Conservation (phyloP, 2,113 vertebrate genomes). For the Mohoua ochrocephala region DNA sequence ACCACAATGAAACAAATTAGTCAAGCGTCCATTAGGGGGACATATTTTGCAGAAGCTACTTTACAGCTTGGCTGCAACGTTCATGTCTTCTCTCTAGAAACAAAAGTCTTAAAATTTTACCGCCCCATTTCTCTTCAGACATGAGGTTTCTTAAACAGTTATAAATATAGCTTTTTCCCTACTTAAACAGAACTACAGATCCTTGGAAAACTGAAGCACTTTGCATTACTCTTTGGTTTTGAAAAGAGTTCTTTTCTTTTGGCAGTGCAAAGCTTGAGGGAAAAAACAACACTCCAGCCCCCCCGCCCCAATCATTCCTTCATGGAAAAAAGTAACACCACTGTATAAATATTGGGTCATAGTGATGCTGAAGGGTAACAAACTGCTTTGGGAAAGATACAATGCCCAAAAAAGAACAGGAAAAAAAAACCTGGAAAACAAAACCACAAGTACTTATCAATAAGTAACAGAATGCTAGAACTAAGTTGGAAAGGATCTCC, state of each 20-base stretch:
- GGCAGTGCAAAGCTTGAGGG: background rate
- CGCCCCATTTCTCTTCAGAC: background rate
- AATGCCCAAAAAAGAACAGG: background rate
- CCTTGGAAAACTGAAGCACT: background rate
- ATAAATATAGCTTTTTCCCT: background rate
- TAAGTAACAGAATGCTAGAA: background rate
- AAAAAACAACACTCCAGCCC: background rate
- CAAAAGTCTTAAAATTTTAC: background rate
- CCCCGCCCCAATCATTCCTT: accelerated
- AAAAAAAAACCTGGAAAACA: background rate
- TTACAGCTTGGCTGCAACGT: background rate
- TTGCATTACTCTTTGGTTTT: background rate
- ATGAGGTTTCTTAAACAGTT: background rate
- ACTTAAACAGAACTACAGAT: background rate
- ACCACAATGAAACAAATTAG: background rate
- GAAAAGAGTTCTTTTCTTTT: background rate
- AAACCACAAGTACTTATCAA: background rate
- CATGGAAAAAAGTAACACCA: background rate
- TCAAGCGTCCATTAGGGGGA: background rate
- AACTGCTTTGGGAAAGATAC: background rate
- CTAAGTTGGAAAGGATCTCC: background rate
- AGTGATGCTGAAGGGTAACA: background rate
- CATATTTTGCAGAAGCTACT: background rate
- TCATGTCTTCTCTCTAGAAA: background rate
- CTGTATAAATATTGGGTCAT: background rate